Percentiles rank a stretch among this genome's conserved stretches.
These are phyloP conservation scores for Eira barbara DNA, from an alignment of 2,113 vertebrate genomes.

Conservation along the genomic window DNA sequence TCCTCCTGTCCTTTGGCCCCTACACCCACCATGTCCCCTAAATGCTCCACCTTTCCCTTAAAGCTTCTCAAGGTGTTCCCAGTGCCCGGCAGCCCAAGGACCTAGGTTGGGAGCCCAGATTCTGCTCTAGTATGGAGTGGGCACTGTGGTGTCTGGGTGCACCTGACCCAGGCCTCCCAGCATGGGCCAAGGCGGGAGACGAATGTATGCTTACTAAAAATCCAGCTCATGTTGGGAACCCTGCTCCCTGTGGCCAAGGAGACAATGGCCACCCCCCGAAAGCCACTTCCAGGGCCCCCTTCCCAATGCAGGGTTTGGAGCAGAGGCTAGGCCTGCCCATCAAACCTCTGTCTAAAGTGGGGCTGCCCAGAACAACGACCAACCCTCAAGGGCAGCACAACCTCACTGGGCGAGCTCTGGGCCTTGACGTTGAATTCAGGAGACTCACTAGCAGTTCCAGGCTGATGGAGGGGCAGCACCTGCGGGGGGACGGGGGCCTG, in stretches of 20 bases:
- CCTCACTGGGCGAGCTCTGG: not conserved
- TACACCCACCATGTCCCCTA: not conserved
- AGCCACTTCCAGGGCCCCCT: not conserved
- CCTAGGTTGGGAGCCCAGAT: not conserved
- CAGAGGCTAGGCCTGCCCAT: not conserved
- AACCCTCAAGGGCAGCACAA: not conserved
- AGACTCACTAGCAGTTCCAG: not conserved
- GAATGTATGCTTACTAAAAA: not conserved
- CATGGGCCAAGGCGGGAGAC: not conserved
- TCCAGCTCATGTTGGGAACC: not conserved
- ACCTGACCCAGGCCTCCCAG: not conserved
- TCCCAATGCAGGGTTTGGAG: not conserved
- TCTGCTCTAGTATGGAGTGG: not conserved
- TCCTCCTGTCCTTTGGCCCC: not conserved
- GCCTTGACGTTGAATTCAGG: not conserved
- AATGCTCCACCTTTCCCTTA: not conserved
- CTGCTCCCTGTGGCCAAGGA: too few relatives aligned
- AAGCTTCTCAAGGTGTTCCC: not conserved
- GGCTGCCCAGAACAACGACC: not conserved
- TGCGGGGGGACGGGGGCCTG: not conserved
- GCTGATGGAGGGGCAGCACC: not conserved
- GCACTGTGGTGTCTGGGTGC: not conserved
- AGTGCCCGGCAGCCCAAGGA: not conserved
- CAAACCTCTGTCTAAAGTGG: not conserved
- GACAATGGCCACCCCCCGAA: too few relatives aligned